Conservation (phyloP, 2,113 vertebrate genomes). For the Tiliqua scincoides region DNA sequence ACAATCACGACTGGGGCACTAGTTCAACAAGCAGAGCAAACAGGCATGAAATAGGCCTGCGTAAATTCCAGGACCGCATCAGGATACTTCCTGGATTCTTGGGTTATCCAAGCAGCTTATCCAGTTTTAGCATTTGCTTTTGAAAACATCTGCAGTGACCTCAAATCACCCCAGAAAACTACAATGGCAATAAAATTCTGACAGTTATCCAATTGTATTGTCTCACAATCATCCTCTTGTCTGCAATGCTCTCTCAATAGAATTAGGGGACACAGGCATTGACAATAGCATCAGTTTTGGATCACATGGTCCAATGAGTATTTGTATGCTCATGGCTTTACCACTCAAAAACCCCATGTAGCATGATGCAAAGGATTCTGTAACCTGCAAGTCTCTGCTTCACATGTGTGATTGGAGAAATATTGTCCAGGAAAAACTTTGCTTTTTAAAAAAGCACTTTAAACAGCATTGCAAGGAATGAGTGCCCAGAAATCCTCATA, state of each 20-base stretch:
- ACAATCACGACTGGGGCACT: background rate
- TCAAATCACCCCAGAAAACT: background rate
- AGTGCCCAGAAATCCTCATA: too few species aligned
- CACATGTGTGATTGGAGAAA: background rate
- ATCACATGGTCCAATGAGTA: background rate
- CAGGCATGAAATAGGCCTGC: background rate
- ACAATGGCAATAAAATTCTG: background rate
- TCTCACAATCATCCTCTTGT: background rate
- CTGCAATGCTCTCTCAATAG: background rate
- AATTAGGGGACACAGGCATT: background rate
- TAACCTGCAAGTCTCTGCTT: background rate
- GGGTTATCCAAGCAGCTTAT: background rate
- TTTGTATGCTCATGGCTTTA: background rate
- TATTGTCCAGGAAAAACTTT: background rate
- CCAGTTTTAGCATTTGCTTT: background rate
- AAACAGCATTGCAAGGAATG: too few species aligned
- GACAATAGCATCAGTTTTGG: too few species aligned
- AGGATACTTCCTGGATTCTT: background rate
- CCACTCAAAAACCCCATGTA: background rate
- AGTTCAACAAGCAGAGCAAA: background rate
- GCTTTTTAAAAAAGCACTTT: background rate
- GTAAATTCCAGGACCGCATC: background rate
- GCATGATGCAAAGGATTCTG: background rate
- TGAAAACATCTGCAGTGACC: background rate
- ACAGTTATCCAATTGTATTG: background rate